phyloP scores from a whole-genome alignment of 2,113 vertebrate genomes.

The Scalopus aquaticus region DNA sequence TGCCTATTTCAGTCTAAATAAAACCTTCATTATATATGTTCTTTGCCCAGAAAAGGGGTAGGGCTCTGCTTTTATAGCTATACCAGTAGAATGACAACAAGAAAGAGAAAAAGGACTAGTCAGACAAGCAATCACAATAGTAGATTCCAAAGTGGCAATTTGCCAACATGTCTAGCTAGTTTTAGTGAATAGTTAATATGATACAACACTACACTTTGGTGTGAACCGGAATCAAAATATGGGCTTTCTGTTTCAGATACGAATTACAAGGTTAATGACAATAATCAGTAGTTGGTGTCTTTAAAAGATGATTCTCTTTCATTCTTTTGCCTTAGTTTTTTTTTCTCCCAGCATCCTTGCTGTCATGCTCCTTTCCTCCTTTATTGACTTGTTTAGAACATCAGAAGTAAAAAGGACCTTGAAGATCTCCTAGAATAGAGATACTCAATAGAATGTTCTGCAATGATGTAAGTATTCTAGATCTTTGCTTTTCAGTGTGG shows the following conservation, averaged over 20 bases:
- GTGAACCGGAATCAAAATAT: background rate
- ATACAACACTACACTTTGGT: background rate
- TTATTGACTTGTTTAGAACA: background rate
- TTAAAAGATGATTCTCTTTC: background rate
- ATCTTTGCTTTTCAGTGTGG: background rate
- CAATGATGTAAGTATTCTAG: background rate
- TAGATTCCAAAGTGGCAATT: background rate
- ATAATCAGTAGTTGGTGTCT: background rate
- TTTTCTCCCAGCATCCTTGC: background rate
- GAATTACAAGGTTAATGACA: background rate
- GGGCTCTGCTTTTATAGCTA: background rate
- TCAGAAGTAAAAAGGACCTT: background rate
- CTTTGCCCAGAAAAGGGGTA: background rate
- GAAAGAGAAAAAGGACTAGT: background rate
- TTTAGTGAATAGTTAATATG: constrained; percentile 9
- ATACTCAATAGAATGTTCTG: background rate
- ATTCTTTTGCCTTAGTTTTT: background rate
- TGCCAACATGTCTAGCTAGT: background rate
- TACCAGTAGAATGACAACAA: background rate
- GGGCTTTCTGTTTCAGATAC: background rate
- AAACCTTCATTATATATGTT: constrained; percentile 21
- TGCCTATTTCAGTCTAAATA: constrained; percentile 17
- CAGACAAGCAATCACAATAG: background rate
- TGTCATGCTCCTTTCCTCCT: background rate
- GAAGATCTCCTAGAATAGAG: background rate